Base-by-base conservation (phyloP, 2,797 vertebrate genomes). In the Enteromius viviparus region DNA sequence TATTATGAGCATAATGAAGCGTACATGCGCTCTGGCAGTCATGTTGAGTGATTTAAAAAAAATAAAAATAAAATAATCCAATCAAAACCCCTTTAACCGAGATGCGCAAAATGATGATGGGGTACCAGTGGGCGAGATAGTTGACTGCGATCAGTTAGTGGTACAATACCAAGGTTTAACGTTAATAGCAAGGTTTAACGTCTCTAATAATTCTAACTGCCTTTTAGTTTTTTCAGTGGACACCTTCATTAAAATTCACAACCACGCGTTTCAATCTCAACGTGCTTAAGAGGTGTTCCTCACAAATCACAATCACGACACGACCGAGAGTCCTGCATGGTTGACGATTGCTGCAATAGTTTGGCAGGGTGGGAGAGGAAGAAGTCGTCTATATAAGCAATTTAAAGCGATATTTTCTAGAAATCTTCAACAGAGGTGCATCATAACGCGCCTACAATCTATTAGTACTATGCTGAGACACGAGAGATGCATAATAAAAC, bases 261-360 rank as follows among this genome's bases (percentile, higher is more conserved):
- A 62, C 80, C 70, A 76, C 85, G 14, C 64, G 37, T 74, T 78
- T 23, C 34, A 81, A 66, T 69, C 47, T 55, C 15, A 77, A 74
- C 77, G 74, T 68, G 77, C 34, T 58, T 26, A 14, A 55, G 37
- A 34, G 68, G 68, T 82, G 17, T 76, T 68, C 62, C 80, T 19
- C 60, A n/a, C 1, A 51, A 81, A 51, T 34, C 81, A 83, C 71
- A 81, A 51, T 34, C 81, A 83, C 71, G 80, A 83, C 72, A 6
- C n/a, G 19, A 21, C 3, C 14, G 6, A 55, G 14, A 34, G 45
- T 66, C 19, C 29, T 19, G n/a, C 6, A 19, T 37, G 14, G 17
- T 9, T 45, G 15, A 42, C 32, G 34, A 76, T 82, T 68, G n/a
- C 14, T 23, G 23, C 32, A 34, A 32, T 72, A 62, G 68, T 81